These are phyloP conservation scores for Carollia perspicillata DNA, from an alignment of 2,113 vertebrate species.

Conservation along the genomic window DNA sequence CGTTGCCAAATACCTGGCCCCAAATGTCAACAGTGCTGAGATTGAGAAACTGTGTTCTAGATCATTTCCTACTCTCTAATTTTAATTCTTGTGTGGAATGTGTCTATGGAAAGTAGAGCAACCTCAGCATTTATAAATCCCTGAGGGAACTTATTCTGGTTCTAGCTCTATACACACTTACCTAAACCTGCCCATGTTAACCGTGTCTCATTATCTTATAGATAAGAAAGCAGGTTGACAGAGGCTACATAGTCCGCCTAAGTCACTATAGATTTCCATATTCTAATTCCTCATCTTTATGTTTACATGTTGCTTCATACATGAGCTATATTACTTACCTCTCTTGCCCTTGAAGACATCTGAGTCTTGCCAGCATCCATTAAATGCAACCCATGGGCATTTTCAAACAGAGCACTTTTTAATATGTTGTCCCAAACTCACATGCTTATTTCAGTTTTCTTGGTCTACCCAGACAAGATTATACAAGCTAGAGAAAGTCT, in stretches of 20 bases:
- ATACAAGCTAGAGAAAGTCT: background rate
- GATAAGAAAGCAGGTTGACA: background rate
- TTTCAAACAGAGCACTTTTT: background rate
- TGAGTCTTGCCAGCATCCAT: background rate
- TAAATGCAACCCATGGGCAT: background rate
- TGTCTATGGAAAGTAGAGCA: background rate
- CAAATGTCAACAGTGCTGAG: background rate
- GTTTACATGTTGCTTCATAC: background rate
- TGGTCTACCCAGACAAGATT: background rate
- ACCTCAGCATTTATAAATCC: background rate
- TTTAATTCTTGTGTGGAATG: background rate
- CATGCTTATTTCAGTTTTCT: background rate
- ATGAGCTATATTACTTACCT: background rate
- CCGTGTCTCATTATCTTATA: background rate
- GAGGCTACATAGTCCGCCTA: background rate
- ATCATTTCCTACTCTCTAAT: background rate
- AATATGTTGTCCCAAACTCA: background rate
- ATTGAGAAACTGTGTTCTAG: background rate
- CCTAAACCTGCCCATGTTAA: background rate
- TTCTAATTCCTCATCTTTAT: background rate
- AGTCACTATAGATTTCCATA: background rate
- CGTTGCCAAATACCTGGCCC: background rate
- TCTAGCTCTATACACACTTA: slow-evolving; percentile 33
- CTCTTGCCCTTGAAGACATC: background rate
- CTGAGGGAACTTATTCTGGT: background rate